A percentile compares a stretch with the other conserved stretches of the same genome.
These are phyloP conservation scores for Accipiter cooperii DNA, from an alignment of 2,113 vertebrate species.

Conservation along the genomic window DNA sequence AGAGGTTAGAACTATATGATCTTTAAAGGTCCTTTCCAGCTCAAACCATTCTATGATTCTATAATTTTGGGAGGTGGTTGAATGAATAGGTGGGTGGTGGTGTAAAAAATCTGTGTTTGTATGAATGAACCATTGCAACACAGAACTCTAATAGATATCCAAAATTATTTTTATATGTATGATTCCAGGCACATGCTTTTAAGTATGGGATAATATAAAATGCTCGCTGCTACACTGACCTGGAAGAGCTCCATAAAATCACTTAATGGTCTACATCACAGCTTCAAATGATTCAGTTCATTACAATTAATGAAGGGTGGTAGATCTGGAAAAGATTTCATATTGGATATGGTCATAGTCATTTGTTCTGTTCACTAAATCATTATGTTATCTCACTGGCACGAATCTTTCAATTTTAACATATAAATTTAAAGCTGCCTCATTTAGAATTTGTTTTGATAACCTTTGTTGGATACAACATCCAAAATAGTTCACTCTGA, in stretches of 20 bases:
- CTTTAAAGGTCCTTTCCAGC: background rate
- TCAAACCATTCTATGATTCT: rapidly evolving
- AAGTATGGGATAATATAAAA: background rate
- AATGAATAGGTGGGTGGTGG: background rate
- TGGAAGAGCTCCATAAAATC: constrained; percentile 36
- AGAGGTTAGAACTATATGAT: background rate
- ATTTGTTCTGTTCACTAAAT: constrained; percentile 52
- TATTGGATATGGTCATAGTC: constrained; percentile 9
- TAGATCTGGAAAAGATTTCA: constrained; percentile 41
- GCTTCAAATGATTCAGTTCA: constrained; percentile 52
- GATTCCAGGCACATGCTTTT: background rate
- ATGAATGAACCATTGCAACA: background rate
- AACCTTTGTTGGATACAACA: constrained; percentile 5
- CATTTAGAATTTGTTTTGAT: constrained; percentile 23
- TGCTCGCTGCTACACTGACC: background rate
- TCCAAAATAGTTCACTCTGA: constrained; percentile 7
- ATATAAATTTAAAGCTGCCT: background rate
- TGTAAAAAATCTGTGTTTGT: background rate
- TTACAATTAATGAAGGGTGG: constrained; percentile 55
- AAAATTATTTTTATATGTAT: background rate
- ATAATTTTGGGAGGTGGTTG: background rate
- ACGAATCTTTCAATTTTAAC: constrained; percentile 12
- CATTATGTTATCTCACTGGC: background rate
- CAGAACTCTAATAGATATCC: background rate
- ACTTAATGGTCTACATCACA: constrained; percentile 30